phyloP scores from a whole-genome alignment of 2,113 vertebrate species.

The Grallaria varia region DNA sequence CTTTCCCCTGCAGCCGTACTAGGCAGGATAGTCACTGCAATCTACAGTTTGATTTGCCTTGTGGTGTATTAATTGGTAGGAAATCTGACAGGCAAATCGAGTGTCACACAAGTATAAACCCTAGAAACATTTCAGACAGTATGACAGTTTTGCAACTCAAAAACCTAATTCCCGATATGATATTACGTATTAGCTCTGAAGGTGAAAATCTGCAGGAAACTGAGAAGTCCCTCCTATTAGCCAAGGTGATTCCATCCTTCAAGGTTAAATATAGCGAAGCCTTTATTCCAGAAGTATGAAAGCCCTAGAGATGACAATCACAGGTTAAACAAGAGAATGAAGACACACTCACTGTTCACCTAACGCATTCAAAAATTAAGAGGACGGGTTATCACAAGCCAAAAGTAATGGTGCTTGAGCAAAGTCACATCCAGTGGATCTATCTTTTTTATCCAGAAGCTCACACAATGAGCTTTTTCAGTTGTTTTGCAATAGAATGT shows the following conservation, averaged over 20 bases:
- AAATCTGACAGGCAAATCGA: neutral
- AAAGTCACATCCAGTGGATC: neutral
- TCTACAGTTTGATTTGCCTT: neutral
- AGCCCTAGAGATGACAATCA: neutral
- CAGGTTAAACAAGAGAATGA: neutral
- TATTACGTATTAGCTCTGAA: constrained; percentile 61
- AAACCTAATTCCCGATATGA: neutral
- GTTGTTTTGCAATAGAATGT: neutral
- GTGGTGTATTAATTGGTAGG: neutral
- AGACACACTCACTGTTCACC: neutral
- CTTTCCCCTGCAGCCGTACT: rapidly evolving
- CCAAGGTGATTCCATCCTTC: constrained; percentile 37
- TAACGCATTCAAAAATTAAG: neutral
- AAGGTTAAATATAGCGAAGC: constrained; percentile 42
- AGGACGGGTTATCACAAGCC: neutral
- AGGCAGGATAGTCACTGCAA: neutral
- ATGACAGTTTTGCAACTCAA: neutral
- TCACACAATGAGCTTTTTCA: neutral
- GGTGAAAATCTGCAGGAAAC: constrained; percentile 57
- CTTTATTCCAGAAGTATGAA: constrained; percentile 34
- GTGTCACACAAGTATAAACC: neutral
- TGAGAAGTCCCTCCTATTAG: constrained; percentile 28
- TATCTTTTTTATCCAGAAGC: neutral
- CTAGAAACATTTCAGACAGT: neutral
- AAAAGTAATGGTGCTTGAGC: neutral